These are phyloP conservation scores for Nephila pilipes DNA, from an alignment of 1,140 invertebrate genomes.

Conservation along the genomic window DNA sequence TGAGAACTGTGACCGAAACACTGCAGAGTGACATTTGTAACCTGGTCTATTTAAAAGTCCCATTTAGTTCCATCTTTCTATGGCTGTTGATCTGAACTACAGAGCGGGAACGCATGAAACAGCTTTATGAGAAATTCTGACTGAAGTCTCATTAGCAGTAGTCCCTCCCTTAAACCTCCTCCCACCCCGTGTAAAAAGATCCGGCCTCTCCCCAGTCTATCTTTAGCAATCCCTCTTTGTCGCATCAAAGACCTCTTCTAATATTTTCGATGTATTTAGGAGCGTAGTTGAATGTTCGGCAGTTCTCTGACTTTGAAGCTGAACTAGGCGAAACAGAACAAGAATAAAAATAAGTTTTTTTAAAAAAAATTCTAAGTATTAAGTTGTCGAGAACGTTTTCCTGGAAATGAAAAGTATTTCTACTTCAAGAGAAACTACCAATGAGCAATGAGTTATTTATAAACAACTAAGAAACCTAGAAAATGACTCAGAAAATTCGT, in stretches of 20 bases:
- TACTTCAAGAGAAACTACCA: no score
- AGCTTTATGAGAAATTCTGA: background rate
- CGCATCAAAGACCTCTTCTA: background rate
- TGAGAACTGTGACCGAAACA: background rate
- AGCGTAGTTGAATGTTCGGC: background rate
- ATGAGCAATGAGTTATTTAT: no score
- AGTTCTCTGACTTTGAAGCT: background rate
- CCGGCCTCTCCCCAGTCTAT: background rate
- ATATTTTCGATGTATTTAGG: slow-evolving; percentile 14
- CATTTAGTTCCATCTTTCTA: background rate
- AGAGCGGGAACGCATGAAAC: background rate
- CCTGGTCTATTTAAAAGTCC: slow-evolving; percentile 11
- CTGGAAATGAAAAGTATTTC: no score
- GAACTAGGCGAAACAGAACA: background rate
- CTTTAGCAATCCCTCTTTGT: background rate
- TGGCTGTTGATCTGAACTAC: background rate
- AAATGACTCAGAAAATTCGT: no score
- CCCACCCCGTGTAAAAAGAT: background rate
- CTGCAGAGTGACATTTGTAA: background rate
- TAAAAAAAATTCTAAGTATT: no score
- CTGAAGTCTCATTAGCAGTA: slow-evolving; percentile 3
- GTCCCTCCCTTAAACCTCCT: background rate
- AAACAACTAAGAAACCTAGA: no score
- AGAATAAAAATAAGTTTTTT: background rate
- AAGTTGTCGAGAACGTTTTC: no score